Conservation (phyloP, 2,888 invertebrate species). For the Trissolcus japonicus region DNA sequence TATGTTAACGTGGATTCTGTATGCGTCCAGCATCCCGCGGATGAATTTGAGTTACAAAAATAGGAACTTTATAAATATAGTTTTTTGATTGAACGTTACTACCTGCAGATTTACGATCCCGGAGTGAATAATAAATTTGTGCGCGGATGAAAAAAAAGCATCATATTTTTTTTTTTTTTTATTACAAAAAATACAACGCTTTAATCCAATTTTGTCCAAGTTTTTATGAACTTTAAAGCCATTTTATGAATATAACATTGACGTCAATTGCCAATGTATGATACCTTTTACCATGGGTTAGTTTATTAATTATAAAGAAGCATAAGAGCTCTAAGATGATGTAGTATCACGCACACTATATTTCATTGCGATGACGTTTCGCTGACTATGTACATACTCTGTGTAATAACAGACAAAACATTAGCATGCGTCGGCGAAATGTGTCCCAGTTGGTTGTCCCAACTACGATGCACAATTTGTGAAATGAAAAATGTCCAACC, state of each 20-base stretch:
- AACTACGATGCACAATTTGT: conserved; percentile 24
- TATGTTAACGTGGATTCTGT: too few relatives aligned
- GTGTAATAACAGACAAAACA: conserved; percentile 28
- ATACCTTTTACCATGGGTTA: conserved; percentile 6
- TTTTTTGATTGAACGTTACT: conserved; percentile 26
- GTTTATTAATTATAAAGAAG: conserved; percentile 50
- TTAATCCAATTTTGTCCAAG: too few relatives aligned
- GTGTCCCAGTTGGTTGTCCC: conserved; percentile 18
- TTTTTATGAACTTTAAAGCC: too few relatives aligned
- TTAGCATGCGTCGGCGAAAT: conserved; percentile 26
- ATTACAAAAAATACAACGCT: too few relatives aligned
- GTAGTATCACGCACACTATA: conserved; percentile 36
- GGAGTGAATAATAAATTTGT: too few relatives aligned
- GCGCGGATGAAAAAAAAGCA: too few relatives aligned
- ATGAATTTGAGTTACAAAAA: conserved; percentile 29
- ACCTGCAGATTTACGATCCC: conserved; percentile 11
- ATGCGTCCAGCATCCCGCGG: neutral
- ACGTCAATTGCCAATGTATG: too few relatives aligned
- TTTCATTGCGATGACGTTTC: conserved; percentile 40
- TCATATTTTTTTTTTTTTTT: too few relatives aligned
- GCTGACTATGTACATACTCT: conserved; percentile 11
- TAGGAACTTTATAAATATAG: conserved; percentile 36
- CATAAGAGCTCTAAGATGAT: conserved; percentile 38
- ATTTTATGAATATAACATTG: too few relatives aligned
- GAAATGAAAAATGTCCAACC: conserved; percentile 17